A percentile compares a stretch with the other conserved stretches of the same genome.
Conservation (phyloP, 1,140 invertebrate species). For the Pissodes strobi region DNA sequence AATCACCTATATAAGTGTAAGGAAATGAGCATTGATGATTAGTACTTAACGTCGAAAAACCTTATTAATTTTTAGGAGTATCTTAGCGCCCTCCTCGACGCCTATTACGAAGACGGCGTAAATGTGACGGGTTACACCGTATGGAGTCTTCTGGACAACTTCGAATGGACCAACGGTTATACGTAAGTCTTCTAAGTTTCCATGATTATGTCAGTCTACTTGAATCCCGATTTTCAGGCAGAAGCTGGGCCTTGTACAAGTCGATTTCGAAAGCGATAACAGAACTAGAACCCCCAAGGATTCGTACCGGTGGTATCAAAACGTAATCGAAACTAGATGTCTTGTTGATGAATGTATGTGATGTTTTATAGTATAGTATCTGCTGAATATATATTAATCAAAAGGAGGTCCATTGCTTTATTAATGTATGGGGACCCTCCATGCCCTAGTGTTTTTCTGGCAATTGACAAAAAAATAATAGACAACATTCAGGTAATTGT, state of each 20-base stretch:
- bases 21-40: too few species aligned
- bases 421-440: neutral
- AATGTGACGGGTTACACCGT: conserved; percentile 38
- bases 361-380: neutral
- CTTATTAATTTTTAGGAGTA: conserved; percentile 24
- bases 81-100: conserved; percentile 19
- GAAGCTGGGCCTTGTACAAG: conserved; percentile 71
- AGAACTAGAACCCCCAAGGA: conserved; percentile 70
- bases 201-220: too few species aligned
- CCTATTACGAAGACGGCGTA: conserved; percentile 29
- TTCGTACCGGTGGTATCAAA: conserved; percentile 61
- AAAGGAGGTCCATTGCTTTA: neutral
- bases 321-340: conserved; percentile 55
- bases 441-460: neutral
- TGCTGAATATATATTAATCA: neutral
- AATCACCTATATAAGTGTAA: conserved; percentile 18
- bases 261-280: conserved; percentile 71
- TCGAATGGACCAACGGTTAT: conserved; percentile 39
- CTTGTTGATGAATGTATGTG: conserved; percentile 46
- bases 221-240: conserved; percentile 57
- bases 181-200: conserved; percentile 22
- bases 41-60: too few species aligned
- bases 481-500: neutral
- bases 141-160: conserved; percentile 41
- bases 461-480: neutral